Evolutionary conservation across 2,797 vertebrate species (phyloP).

Genomic region (Coracias cyanogaster): DNA sequence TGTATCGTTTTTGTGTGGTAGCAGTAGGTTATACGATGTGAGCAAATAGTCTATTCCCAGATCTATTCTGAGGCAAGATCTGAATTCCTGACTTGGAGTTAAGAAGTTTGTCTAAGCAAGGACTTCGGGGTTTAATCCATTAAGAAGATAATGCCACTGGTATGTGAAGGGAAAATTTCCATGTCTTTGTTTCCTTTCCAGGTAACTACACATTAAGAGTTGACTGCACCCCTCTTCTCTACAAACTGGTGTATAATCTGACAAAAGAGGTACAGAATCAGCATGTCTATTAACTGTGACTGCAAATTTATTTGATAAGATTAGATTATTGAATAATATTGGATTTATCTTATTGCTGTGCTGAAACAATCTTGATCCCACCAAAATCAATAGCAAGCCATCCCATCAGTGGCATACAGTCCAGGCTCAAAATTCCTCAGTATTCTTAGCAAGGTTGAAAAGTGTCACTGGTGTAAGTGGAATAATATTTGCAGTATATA

Average conservation of each 20-base stretch:
- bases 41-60: not conserved
- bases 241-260: conserved; percentile 90
- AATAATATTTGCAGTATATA: not conserved
- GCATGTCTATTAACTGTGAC: not conserved
- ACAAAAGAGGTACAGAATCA: conserved; percentile 89
- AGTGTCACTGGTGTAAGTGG: not conserved
- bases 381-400: not conserved
- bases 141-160: not conserved
- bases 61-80: not conserved
- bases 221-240: conserved; percentile 93
- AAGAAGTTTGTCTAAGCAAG: not conserved
- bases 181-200: conserved; percentile 75
- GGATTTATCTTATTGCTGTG: not conserved
- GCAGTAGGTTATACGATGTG: not conserved
- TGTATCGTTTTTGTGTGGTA: not conserved
- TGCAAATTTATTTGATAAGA: not conserved
- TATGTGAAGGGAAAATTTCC: not conserved
- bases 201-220: conserved; percentile 96
- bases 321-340: not conserved
- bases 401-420: not conserved
- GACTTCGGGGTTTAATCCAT: not conserved
- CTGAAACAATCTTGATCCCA: not conserved
- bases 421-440: not conserved
- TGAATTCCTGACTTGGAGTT: not conserved
- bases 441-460: not conserved